Evolutionary conservation across 2,888 invertebrate species (phyloP).

Genomic region (Kuschelorhynchus macadamiae): DNA sequence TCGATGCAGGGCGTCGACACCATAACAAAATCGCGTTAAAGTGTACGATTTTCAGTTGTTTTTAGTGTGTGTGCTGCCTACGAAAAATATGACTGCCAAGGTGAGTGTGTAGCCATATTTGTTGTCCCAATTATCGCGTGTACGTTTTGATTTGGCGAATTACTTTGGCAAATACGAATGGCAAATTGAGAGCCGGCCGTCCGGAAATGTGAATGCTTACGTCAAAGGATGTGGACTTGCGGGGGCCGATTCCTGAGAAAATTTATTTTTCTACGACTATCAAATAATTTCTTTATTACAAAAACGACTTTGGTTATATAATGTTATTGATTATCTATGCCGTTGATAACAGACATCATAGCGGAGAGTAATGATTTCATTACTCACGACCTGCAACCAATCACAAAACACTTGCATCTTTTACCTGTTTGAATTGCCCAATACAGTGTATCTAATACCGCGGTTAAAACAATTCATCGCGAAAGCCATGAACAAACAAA

Average conservation of each 20-base stretch:
- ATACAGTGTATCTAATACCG: too few species aligned
- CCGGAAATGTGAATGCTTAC: constrained; percentile 28
- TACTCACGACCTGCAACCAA: too few species aligned
- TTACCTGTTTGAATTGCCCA: too few species aligned
- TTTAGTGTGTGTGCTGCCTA: constrained; percentile 20
- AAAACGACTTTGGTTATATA: too few species aligned
- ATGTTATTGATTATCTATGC: too few species aligned
- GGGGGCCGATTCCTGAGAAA: constrained; percentile 13
- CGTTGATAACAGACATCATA: too few species aligned
- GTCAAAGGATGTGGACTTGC: not conserved
- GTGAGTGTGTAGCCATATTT: constrained; percentile 30
- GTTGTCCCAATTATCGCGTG: constrained; percentile 19
- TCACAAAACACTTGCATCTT: too few species aligned
- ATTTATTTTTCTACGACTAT: not conserved
- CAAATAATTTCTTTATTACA: too few species aligned
- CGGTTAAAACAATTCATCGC: too few species aligned
- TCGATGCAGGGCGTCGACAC: constrained; percentile 58
- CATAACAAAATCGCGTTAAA: constrained; percentile 23
- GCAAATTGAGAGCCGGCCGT: constrained; percentile 12
- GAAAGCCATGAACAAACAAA: too few species aligned
- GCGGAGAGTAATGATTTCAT: too few species aligned
- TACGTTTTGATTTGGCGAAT: constrained; percentile 7
- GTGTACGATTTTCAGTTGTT: constrained; percentile 22
- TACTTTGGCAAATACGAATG: constrained; percentile 6
- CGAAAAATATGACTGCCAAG: constrained; percentile 40